Evolutionary conservation across 2,888 invertebrate species (phyloP).

Genomic region (Zelleria hepariella): DNA sequence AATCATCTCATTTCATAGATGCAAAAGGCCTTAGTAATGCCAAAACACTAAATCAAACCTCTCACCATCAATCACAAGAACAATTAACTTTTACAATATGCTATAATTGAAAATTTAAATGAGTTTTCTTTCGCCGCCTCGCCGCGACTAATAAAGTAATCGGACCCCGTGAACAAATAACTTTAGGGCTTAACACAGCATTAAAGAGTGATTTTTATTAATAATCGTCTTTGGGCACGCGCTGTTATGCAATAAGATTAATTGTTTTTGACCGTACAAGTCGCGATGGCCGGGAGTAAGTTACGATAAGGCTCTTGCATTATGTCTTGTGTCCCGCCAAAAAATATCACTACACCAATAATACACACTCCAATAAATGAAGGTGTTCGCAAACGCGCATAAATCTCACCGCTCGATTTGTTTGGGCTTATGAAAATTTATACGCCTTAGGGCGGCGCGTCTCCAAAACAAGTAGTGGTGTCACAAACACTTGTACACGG

Average conservation of each 20-base stretch:
- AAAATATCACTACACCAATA: slow-evolving; percentile 23
- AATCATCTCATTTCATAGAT: too few species aligned
- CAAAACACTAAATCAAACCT: background rate
- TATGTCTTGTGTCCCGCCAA: slow-evolving; percentile 24
- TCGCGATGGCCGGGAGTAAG: slow-evolving; percentile 31
- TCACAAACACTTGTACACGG: background rate
- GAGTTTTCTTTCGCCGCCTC: background rate
- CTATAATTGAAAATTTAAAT: background rate
- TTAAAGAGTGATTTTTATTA: slow-evolving; percentile 14
- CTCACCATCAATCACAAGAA: background rate
- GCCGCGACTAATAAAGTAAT: background rate
- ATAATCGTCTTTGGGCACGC: slow-evolving; percentile 22
- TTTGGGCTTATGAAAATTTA: background rate
- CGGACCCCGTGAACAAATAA: background rate
- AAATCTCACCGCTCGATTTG: background rate
- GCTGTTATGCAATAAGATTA: slow-evolving; percentile 47
- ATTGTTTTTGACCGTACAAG: slow-evolving; percentile 37
- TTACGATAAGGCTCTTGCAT: slow-evolving; percentile 32
- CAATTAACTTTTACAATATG: background rate
- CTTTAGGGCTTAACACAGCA: background rate
- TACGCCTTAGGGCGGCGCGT: background rate
- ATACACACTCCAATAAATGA: background rate
- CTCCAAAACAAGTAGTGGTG: background rate
- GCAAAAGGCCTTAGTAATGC: background rate
- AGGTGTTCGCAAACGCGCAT: background rate